Evolutionary conservation across 2,113 vertebrate species (phyloP).

Genomic region (Dermatemys mawii): DNA sequence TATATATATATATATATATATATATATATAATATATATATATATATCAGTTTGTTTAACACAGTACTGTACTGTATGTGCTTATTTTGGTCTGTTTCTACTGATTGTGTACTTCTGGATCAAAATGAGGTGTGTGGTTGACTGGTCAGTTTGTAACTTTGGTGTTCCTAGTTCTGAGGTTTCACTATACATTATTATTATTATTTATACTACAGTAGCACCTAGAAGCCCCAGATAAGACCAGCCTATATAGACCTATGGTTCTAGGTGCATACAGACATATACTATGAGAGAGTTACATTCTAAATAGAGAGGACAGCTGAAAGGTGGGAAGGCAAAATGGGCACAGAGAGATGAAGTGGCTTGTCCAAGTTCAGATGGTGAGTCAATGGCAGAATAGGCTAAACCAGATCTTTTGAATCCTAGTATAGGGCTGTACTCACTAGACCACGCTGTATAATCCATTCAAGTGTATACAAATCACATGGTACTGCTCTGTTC

Average conservation of each 20-base stretch:
- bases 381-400: background rate
- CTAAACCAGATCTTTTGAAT: background rate
- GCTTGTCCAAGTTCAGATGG: background rate
- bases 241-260: background rate
- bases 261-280: background rate
- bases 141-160: no score
- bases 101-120: no score
- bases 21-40: no score
- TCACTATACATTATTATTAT: no score
- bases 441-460: background rate
- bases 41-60: no score
- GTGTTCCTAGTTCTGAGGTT: no score
- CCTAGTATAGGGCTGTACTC: background rate
- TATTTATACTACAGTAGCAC: background rate
- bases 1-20: no score
- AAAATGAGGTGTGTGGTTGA: no score
- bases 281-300: background rate
- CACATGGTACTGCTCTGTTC: background rate
- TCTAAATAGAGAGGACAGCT: background rate
- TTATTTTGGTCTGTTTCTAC: no score
- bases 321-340: background rate
- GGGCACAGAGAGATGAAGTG: background rate
- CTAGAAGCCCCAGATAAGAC: background rate
- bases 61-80: no score
- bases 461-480: background rate